Percentiles rank a stretch among this genome's conserved stretches.
These are phyloP conservation scores for Chloroclystis v-ata DNA, from an alignment of 2,888 invertebrate species.

Conservation along the genomic window DNA sequence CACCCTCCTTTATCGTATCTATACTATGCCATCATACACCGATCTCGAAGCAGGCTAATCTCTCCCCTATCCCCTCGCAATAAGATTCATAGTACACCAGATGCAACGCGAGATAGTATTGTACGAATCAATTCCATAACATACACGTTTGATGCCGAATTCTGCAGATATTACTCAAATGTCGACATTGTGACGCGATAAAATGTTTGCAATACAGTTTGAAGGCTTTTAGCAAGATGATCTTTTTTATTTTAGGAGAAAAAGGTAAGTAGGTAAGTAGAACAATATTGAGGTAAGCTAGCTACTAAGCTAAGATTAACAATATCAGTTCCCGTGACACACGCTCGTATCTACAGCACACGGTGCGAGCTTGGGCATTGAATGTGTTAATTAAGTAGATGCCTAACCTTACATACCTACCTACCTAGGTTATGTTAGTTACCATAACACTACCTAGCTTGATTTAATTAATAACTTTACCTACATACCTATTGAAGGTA, in stretches of 20 bases:
- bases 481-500: no score
- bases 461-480: no score
- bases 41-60: slow-evolving; percentile 14
- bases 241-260: not conserved
- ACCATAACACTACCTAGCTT: no score
- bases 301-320: no score
- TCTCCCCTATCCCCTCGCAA: slow-evolving; percentile 9
- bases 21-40: slow-evolving; percentile 20
- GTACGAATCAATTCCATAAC: slow-evolving; percentile 66
- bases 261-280: not conserved
- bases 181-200: slow-evolving; percentile 37
- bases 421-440: no score
- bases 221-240: slow-evolving; percentile 16
- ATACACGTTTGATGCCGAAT: slow-evolving; percentile 61
- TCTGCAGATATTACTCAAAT: slow-evolving; percentile 47
- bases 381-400: no score
- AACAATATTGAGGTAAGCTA: no score
- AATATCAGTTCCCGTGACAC: no score
- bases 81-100: slow-evolving; percentile 28
- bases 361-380: no score
- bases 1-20: slow-evolving; percentile 63
- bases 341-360: no score
- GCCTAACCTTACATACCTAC: no score
- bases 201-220: slow-evolving; percentile 21
- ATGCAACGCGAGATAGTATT: slow-evolving; percentile 40